Percentiles rank a stretch among this genome's conserved stretches.
These are phyloP conservation scores for Zelleria hepariella DNA, from an alignment of 2,888 invertebrate species.

Conservation along the genomic window DNA sequence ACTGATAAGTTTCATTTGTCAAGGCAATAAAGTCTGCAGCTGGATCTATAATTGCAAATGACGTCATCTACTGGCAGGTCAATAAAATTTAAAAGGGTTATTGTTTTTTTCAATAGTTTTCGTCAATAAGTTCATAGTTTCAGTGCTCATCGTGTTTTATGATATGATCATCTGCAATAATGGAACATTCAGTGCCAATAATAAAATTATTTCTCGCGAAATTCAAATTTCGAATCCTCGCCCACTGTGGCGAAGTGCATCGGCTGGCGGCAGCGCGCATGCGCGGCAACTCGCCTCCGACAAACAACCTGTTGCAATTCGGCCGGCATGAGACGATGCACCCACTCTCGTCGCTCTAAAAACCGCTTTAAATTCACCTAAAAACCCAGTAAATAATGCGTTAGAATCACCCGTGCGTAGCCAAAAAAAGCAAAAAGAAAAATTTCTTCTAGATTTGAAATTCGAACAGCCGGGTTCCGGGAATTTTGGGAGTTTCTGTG, in stretches of 20 bases:
- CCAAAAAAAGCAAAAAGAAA: slow-evolving; percentile 6
- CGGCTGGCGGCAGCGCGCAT: slow-evolving; percentile 39
- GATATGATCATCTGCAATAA: too few species aligned
- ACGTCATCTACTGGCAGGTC: too few species aligned
- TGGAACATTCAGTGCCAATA: not conserved
- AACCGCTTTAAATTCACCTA: not conserved
- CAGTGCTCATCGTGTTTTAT: too few species aligned
- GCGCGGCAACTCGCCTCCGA: slow-evolving; percentile 29
- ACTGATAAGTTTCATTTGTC: too few species aligned
- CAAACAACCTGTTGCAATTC: slow-evolving; percentile 70
- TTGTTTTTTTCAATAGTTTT: too few species aligned
- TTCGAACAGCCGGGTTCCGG: slow-evolving; percentile 1
- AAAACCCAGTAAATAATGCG: not conserved
- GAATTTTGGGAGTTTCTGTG: slow-evolving; percentile 10
- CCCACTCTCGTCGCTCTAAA: slow-evolving; percentile 38
- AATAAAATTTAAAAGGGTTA: too few species aligned
- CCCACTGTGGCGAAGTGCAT: slow-evolving; percentile 44
- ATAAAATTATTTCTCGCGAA: not conserved
- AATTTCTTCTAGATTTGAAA: slow-evolving; percentile 18
- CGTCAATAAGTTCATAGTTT: too few species aligned
- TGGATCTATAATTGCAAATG: too few species aligned
- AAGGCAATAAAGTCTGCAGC: too few species aligned
- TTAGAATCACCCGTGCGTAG: not conserved
- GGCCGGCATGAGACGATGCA: slow-evolving; percentile 66
- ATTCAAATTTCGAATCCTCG: not conserved